Evolutionary conservation across 2,888 invertebrate species (phyloP).

Genomic region (Epistrophe eligans): DNA sequence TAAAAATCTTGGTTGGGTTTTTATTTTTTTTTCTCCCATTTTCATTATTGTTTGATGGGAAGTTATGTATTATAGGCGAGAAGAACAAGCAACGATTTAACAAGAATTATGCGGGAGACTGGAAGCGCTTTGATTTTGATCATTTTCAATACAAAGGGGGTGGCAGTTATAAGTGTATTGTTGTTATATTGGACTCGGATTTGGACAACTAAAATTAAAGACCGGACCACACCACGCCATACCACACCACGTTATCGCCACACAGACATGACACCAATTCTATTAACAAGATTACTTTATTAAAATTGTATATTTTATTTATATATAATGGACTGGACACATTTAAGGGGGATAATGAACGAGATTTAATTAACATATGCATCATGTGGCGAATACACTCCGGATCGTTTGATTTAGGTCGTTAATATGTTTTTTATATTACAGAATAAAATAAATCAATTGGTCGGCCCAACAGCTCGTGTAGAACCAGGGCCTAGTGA

Average conservation of each 20-base stretch:
- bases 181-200: no score
- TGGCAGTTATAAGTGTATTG: slow-evolving; percentile 9
- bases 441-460: no score
- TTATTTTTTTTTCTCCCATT: slow-evolving; percentile 20
- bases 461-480: no score
- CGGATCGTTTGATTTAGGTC: background rate
- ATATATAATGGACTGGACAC: background rate
- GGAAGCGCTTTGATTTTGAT: slow-evolving; percentile 64
- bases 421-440: background rate
- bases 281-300: slow-evolving; percentile 32
- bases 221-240: background rate
- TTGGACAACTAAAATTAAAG: background rate
- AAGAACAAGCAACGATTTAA: slow-evolving; percentile 57
- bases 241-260: no score
- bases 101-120: slow-evolving; percentile 65
- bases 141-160: slow-evolving; percentile 37
- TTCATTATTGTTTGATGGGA: slow-evolving; percentile 32
- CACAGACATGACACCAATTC: background rate
- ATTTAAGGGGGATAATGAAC: slow-evolving; percentile 9
- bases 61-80: slow-evolving; percentile 18
- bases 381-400: background rate
- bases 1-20: slow-evolving; percentile 62
- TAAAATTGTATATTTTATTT: slow-evolving; percentile 39
- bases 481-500: no score
- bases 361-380: background rate